These are phyloP conservation scores for Drosophila kanapiae DNA, from an alignment of 1,140 invertebrate genomes.

Conservation along the genomic window DNA sequence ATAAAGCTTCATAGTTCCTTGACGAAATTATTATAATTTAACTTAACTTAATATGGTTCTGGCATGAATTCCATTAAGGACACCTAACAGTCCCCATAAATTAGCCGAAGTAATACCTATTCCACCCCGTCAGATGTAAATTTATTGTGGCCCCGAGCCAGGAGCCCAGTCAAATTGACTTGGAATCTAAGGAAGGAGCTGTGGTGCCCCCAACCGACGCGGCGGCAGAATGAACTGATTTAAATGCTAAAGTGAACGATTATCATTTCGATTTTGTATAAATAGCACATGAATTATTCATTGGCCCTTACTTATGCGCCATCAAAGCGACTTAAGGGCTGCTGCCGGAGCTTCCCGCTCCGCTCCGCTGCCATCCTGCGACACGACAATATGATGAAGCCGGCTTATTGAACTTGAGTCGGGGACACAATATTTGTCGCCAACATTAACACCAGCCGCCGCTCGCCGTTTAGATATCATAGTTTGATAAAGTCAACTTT, in stretches of 20 bases:
- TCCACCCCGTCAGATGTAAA: constrained; percentile 17
- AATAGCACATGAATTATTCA: constrained; percentile 79
- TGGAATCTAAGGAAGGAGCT: not conserved
- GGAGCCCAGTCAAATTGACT: not conserved
- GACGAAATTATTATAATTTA: not conserved
- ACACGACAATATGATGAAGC: constrained; percentile 69
- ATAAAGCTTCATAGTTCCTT: too few species aligned
- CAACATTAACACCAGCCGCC: constrained; percentile 57
- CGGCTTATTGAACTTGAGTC: constrained; percentile 66
- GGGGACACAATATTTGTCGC: constrained; percentile 58
- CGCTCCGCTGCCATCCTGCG: not conserved
- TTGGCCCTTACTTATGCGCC: constrained; percentile 78
- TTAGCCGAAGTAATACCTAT: constrained; percentile 10
- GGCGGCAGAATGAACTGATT: constrained; percentile 56
- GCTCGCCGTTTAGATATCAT: constrained; percentile 53
- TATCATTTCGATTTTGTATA: constrained; percentile 83
- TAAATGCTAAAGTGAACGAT: constrained; percentile 82
- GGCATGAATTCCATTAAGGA: not conserved
- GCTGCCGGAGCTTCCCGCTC: not conserved
- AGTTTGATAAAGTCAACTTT: constrained; percentile 77
- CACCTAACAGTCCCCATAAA: constrained; percentile 7
- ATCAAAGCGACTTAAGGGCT: constrained; percentile 73
- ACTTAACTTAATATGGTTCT: not conserved
- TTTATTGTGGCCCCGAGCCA: constrained; percentile 5
- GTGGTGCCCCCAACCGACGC: not conserved